Evolutionary conservation across 1,140 invertebrate genomes (phyloP).

Genomic region (Heliconius eleuchia): DNA sequence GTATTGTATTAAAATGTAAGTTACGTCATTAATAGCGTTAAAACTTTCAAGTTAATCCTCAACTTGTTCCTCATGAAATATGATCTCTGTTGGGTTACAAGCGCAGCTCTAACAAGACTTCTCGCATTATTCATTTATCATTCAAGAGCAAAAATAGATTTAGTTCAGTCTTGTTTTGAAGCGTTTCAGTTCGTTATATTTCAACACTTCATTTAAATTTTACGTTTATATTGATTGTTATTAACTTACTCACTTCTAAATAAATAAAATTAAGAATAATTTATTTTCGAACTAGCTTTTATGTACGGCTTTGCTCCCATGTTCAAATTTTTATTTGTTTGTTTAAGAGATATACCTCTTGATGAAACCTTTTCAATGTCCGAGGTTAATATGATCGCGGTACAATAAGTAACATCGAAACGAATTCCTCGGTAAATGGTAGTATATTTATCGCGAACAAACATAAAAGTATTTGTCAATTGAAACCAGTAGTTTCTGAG

Average conservation of each 20-base stretch:
- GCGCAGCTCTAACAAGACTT: background rate
- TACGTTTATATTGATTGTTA: background rate
- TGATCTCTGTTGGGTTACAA: conserved; percentile 8
- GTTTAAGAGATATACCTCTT: too few relatives aligned
- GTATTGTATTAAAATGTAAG: background rate
- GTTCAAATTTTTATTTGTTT: too few relatives aligned
- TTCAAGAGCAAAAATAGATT: background rate
- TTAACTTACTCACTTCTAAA: background rate
- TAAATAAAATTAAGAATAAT: background rate
- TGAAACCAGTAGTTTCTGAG: background rate
- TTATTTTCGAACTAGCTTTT: background rate
- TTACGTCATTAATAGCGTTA: background rate
- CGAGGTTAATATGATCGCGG: too few relatives aligned
- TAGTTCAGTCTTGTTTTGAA: background rate
- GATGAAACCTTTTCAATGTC: too few relatives aligned
- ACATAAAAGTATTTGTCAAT: background rate
- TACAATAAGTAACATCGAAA: too few relatives aligned
- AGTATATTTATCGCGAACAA: too few relatives aligned
- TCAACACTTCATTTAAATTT: background rate
- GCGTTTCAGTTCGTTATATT: background rate
- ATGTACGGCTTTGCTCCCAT: too few relatives aligned
- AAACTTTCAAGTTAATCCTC: background rate
- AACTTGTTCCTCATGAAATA: background rate
- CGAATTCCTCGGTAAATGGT: background rate
- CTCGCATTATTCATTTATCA: background rate